Evolutionary conservation across 2,888 invertebrate species (phyloP).

Genomic region (Erpobdella octoculata): DNA sequence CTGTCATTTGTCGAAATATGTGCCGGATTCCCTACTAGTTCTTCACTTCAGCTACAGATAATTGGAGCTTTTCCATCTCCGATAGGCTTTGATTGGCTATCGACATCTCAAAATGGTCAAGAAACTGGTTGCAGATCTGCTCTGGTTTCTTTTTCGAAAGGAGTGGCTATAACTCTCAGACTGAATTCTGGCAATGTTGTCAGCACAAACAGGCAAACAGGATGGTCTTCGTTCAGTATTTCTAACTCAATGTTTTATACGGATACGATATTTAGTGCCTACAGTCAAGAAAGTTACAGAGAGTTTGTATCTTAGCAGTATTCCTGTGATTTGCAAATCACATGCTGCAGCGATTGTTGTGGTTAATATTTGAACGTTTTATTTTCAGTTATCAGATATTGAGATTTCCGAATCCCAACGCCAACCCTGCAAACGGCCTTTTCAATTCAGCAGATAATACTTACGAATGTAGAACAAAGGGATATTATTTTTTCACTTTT

Average conservation of each 20-base stretch:
- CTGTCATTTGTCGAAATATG: slow-evolving; percentile 28
- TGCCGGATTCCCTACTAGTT: slow-evolving; percentile 19
- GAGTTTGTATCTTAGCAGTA: not conserved
- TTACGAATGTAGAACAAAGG: slow-evolving; percentile 23
- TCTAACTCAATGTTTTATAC: slow-evolving; percentile 14
- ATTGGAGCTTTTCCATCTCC: slow-evolving; percentile 29
- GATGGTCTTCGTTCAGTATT: slow-evolving; percentile 31
- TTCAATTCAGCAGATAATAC: slow-evolving; percentile 22
- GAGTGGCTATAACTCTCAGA: slow-evolving; percentile 8
- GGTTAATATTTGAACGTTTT: not conserved
- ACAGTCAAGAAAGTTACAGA: not conserved
- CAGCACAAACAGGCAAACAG: slow-evolving; percentile 21
- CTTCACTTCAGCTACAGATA: not conserved
- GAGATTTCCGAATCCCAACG: slow-evolving; percentile 6
- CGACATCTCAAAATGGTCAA: slow-evolving; percentile 13
- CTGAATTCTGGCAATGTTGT: not conserved
- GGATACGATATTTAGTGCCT: slow-evolving; percentile 16
- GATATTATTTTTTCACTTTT: slow-evolving; percentile 27
- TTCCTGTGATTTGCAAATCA: not conserved
- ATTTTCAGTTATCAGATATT: not conserved
- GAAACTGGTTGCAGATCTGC: slow-evolving; percentile 28
- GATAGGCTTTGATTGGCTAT: slow-evolving; percentile 27
- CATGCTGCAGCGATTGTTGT: too few relatives aligned
- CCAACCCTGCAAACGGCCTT: slow-evolving; percentile 7
- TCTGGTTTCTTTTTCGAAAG: slow-evolving; percentile 20